Evolutionary conservation across 2,113 vertebrate species (phyloP), one percentile per base, ranked within the genome.

Genomic region (Desmodus rotundus): DNA sequence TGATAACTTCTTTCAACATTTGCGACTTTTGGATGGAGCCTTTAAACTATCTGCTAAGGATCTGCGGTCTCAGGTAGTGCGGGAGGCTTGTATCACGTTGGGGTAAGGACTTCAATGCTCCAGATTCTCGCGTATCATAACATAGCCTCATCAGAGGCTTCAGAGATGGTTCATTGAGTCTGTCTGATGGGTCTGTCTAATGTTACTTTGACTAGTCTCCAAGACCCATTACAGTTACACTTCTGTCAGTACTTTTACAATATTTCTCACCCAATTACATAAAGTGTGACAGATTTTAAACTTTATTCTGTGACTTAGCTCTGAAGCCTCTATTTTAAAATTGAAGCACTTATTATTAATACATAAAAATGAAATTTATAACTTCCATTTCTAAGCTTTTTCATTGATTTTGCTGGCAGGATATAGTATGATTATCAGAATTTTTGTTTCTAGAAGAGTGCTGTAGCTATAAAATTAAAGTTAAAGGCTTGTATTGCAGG

Each of bases 41-140:
- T 99, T 99, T 96, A 99, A 99, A 96, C 98, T 99, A 90, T 99
- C 99, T 0, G 99, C 99, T 90, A 99, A 99, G 98, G 99, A 99
- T 88, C 98, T 99, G 95, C 98, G 99, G 63, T 99, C 99, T 81
- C 99, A 99, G 98, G 99, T 99, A 65, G 99, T 99, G 41, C 98
- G 99, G 5, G 99, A 99, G 97, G 99, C 99, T 98, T 99, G 99
- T 98, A 99, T 99, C 98, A 99, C 99, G 0, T 96, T 99, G 91
- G 99, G 99, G 99, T 99, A 97, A 98, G 99, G 91, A 98, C 54
- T 65, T 9, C 28, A 0, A 76, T 11, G 26, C 54, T 96, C 80
- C 63, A 1, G 26, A 63, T 97, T 95, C 77, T 92, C 3, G 50
- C 8, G 54, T 33, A 54, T 84, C 4, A 10, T 58, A 14, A 58